Percentiles rank a stretch among this genome's conserved stretches.
These are phyloP conservation scores for Metopolophium dirhodum DNA, from an alignment of 1,140 invertebrate species.

Conservation along the genomic window DNA sequence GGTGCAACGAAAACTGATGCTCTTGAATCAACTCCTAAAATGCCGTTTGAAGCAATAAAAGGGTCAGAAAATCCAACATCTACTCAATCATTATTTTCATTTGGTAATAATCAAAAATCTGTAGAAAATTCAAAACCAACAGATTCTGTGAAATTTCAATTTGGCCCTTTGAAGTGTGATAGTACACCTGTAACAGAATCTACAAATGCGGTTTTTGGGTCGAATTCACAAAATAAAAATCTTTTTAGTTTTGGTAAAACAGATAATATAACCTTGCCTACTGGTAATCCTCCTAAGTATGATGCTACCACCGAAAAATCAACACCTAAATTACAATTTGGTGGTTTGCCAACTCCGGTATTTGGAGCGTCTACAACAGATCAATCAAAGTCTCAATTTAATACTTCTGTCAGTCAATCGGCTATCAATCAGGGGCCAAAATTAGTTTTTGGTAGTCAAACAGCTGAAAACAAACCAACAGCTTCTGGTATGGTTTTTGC, in stretches of 20 bases:
- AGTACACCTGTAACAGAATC: not conserved
- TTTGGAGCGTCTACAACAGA: not conserved
- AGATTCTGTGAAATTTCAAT: constrained; percentile 31
- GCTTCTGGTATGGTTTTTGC: not conserved
- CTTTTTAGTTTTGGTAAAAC: constrained; percentile 26
- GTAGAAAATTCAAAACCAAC: not conserved
- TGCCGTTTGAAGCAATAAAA: constrained; percentile 12
- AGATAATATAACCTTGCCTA: not conserved
- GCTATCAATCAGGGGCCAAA: not conserved
- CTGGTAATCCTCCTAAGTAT: constrained; percentile 16
- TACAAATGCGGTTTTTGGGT: not conserved
- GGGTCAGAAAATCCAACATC: not conserved
- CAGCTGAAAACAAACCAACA: not conserved
- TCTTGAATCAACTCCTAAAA: not conserved
- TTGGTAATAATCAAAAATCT: constrained; percentile 34
- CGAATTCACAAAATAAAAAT: constrained; percentile 22
- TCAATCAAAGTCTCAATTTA: constrained; percentile 31
- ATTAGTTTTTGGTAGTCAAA: constrained; percentile 47
- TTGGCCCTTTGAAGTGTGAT: not conserved
- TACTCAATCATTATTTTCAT: not conserved
- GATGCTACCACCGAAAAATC: not conserved
- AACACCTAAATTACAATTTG: constrained; percentile 27
- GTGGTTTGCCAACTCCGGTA: not conserved
- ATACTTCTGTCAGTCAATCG: not conserved
- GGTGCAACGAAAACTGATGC: not conserved